These are phyloP conservation scores for Hyperoplus immaculatus DNA, from an alignment of 2,797 vertebrate species.

Conservation along the genomic window DNA sequence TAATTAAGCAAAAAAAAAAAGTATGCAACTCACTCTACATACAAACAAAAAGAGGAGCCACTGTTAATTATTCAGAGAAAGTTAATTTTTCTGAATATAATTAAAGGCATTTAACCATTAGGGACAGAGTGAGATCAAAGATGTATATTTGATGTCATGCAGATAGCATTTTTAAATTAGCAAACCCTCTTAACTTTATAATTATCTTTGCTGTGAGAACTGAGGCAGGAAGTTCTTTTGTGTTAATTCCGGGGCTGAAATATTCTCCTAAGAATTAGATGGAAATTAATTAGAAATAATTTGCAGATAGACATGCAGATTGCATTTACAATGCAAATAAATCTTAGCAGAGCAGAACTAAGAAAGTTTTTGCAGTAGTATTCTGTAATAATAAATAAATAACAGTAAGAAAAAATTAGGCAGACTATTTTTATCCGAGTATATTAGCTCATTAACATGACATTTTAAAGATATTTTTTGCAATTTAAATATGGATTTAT, in stretches of 20 bases:
- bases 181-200: conserved; percentile 86
- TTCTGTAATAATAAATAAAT: conserved; percentile 28
- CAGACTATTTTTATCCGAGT: conserved; percentile 36
- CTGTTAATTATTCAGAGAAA: conserved; percentile 84
- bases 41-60: conserved; percentile 73
- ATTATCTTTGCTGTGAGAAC: conserved; percentile 83
- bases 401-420: conserved; percentile 14
- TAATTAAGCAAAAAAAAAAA: conserved; percentile 68
- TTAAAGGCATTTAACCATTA: conserved; percentile 86
- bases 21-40: conserved; percentile 60
- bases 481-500: conserved; percentile 12
- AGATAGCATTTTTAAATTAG: conserved; percentile 84
- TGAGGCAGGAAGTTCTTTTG: conserved; percentile 84
- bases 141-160: conserved; percentile 84
- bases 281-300: conserved; percentile 86
- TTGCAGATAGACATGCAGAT: conserved; percentile 79
- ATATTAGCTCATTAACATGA: conserved; percentile 26
- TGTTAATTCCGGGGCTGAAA: conserved; percentile 83
- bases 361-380: conserved; percentile 51
- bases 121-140: conserved; percentile 85
- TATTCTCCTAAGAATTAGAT: conserved; percentile 83
- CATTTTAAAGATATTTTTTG: conserved; percentile 41
- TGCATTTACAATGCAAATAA: conserved; percentile 82
- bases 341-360: conserved; percentile 61
- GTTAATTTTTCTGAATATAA: conserved; percentile 85